Conservation (phyloP, 2,797 vertebrate genomes). For the Lepus townsendii region DNA sequence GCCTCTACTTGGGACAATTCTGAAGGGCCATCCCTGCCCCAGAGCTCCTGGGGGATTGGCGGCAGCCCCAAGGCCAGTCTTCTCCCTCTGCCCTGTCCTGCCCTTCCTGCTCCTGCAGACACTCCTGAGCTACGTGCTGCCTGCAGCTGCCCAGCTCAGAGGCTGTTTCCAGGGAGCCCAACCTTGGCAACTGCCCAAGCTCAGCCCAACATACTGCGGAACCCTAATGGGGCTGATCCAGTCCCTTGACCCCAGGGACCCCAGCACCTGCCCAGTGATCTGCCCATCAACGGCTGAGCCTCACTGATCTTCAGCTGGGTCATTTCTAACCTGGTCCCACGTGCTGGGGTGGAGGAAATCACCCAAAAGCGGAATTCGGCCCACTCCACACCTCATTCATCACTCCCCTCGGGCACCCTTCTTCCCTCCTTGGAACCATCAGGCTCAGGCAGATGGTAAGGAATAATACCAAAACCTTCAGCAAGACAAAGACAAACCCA, state of each 20-base stretch:
- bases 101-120: not conserved
- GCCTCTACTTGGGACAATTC: not conserved
- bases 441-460: not conserved
- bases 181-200: not conserved
- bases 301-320: not conserved
- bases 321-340: not conserved
- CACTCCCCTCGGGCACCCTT: not conserved
- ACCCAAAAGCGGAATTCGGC: not conserved
- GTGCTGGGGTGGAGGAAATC: not conserved
- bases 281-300: not conserved
- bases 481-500: conserved; percentile 62
- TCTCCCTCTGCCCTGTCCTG: not conserved
- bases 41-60: not conserved
- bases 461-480: conserved; percentile 29
- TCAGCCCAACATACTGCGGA: not conserved
- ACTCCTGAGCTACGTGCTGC: not conserved
- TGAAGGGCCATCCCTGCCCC: not conserved
- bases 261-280: not conserved
- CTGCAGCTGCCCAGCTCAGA: conserved; percentile 4
- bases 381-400: not conserved
- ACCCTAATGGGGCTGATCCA: not conserved
- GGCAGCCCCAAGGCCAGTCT: not conserved
- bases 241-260: not conserved
- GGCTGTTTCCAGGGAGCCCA: not conserved
- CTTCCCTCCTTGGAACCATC: not conserved